phyloP scores from a whole-genome alignment of 1,140 invertebrate species.

The Chionoecetes opilio region DNA sequence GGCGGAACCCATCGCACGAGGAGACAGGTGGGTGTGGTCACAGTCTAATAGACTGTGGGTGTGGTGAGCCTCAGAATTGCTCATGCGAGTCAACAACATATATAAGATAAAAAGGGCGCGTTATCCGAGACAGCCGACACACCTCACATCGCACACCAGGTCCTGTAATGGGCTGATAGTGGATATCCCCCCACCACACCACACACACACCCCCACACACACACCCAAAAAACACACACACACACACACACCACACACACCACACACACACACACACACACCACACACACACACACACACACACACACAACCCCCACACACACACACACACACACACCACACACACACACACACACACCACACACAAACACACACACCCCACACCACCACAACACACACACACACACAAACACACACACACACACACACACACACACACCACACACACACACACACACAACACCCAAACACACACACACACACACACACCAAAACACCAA shows the following conservation, averaged over 20 bases:
- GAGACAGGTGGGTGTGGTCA: neutral
- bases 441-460: too few relatives aligned
- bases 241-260: conserved; percentile 25
- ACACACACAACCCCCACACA: conserved; percentile 27
- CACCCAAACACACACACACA: too few relatives aligned
- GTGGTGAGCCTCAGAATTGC: neutral
- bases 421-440: too few relatives aligned
- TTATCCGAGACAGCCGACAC: neutral
- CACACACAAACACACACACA: too few relatives aligned
- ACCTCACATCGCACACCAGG: neutral
- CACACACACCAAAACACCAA: too few relatives aligned
- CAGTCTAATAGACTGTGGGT: too few relatives aligned
- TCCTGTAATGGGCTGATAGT: neutral
- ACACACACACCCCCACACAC: neutral
- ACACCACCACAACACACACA: too few relatives aligned
- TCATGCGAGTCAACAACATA: neutral
- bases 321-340: conserved; percentile 25
- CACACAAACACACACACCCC: too few relatives aligned
- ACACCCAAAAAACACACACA: neutral
- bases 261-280: neutral
- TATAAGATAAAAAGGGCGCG: neutral
- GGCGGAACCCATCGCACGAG: neutral
- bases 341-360: neutral
- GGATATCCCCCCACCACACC: neutral
- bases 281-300: neutral